phyloP scores from a whole-genome alignment of 2,797 vertebrate genomes.

The Leptodactylus fallax region DNA sequence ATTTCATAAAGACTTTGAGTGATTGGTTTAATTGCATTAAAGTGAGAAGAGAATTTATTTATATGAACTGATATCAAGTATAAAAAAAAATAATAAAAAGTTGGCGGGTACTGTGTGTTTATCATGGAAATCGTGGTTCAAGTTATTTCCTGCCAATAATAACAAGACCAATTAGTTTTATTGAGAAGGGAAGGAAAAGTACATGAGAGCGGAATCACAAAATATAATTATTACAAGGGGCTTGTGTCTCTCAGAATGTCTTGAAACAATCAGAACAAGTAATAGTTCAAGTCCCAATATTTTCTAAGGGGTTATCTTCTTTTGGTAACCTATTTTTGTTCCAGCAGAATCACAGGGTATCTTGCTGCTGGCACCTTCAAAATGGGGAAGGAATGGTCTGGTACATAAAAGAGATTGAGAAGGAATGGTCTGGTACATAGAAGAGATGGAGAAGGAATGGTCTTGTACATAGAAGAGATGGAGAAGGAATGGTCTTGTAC shows the following conservation, averaged over 20 bases:
- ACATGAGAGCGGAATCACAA: neutral
- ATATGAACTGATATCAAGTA: neutral
- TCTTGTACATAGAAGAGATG: no score
- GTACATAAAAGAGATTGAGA: no score
- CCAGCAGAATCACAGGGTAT: no score
- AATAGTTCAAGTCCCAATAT: neutral
- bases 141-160: conserved; percentile 27
- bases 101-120: conserved; percentile 22
- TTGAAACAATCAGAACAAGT: neutral
- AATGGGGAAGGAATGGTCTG: no score
- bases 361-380: no score
- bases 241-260: no score
- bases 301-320: neutral
- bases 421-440: no score
- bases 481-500: no score
- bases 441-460: no score
- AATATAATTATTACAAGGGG: neutral
- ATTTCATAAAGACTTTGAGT: neutral
- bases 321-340: no score
- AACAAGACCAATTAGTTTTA: conserved; percentile 18
- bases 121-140: conserved; percentile 18
- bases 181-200: conserved; percentile 8
- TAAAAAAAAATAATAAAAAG: neutral
- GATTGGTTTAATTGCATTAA: conserved; percentile 9
- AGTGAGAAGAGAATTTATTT: neutral